Conservation (phyloP, 2,888 invertebrate genomes). For the Stenurella melanura region DNA sequence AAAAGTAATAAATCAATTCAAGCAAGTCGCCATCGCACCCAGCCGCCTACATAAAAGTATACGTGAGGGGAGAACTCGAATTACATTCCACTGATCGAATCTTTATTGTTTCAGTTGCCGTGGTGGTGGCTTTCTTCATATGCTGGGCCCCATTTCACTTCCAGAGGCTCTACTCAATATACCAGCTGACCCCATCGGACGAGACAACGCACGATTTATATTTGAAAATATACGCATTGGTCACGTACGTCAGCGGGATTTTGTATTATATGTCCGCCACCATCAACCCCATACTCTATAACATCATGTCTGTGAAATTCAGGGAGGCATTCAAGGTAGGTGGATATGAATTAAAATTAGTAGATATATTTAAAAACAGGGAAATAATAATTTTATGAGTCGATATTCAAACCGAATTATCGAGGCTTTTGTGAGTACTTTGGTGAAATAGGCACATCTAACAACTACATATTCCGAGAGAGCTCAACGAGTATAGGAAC, state of each 20-base stretch:
- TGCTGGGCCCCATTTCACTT: slow-evolving; percentile 96
- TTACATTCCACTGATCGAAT: background rate
- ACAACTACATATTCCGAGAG: no score
- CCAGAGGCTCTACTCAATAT: slow-evolving; percentile 89
- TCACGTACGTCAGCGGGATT: slow-evolving; percentile 90
- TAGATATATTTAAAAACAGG: background rate
- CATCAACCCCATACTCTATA: slow-evolving; percentile 93
- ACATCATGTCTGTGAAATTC: slow-evolving; percentile 95
- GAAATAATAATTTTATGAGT: background rate
- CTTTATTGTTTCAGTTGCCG: slow-evolving; percentile 82
- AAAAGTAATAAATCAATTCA: no score
- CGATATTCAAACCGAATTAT: background rate
- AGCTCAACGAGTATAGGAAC: no score
- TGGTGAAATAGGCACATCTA: no score
- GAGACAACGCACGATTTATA: slow-evolving; percentile 68
- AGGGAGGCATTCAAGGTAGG: slow-evolving; percentile 92
- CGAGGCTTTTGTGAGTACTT: no score
- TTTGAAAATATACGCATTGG: slow-evolving; percentile 69
- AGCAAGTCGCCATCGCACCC: no score
- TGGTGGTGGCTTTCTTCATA: slow-evolving; percentile 91
- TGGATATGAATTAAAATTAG: background rate
- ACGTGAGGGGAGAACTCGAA: no score
- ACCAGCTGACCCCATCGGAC: slow-evolving; percentile 70
- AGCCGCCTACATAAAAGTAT: no score
- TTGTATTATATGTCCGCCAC: slow-evolving; percentile 94